Conservation (phyloP, 2,113 vertebrate species). For the Malurus elegans region DNA sequence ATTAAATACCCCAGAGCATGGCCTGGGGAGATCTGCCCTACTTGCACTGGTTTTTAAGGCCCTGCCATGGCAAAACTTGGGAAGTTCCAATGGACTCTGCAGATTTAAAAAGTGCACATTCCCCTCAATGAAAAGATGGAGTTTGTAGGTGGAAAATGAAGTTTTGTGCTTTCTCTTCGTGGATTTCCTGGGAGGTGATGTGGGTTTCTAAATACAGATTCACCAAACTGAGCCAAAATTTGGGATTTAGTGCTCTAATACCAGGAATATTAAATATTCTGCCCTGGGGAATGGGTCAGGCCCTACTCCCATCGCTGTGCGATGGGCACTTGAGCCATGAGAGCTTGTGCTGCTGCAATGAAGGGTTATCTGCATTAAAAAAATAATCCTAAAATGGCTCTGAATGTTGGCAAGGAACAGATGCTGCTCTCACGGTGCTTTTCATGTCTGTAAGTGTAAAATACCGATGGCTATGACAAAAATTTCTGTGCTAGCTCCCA, state of each 20-base stretch:
- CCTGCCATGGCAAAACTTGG: neutral
- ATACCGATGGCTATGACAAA: neutral
- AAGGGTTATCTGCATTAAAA: neutral
- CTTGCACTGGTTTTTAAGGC: neutral
- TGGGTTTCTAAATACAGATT: neutral
- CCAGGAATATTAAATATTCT: neutral
- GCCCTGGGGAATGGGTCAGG: neutral
- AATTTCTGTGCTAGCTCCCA: neutral
- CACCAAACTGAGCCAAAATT: rapidly evolving
- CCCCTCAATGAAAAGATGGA: neutral
- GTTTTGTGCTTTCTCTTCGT: neutral
- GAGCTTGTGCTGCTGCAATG: neutral
- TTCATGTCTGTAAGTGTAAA: neutral
- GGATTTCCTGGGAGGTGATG: neutral
- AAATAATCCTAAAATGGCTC: neutral
- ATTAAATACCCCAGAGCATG: neutral
- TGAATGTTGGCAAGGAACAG: neutral
- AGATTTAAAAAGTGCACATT: neutral
- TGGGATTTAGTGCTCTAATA: neutral
- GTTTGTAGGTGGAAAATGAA: neutral
- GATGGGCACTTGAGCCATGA: rapidly evolving
- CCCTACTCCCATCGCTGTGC: rapidly evolving
- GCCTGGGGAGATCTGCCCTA: neutral
- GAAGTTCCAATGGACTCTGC: neutral
- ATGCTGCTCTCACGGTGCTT: neutral